phyloP scores from a whole-genome alignment of 2,113 vertebrate species.

The Camelus dromedarius region DNA sequence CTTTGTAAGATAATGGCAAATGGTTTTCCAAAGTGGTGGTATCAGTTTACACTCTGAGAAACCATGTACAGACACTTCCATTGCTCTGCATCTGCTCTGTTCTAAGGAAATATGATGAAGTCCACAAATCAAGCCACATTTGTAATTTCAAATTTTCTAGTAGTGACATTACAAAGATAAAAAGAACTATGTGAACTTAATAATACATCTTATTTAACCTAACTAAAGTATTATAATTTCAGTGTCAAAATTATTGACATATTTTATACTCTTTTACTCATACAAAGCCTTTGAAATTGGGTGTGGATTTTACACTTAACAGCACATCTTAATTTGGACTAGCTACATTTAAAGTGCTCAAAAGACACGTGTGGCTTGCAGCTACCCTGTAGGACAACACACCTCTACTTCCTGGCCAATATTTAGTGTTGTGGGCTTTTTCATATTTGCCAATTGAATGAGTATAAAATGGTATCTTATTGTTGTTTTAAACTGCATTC shows the following conservation, averaged over 20 bases:
- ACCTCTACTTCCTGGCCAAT: background rate
- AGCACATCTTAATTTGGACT: background rate
- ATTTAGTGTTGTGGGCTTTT: background rate
- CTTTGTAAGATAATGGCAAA: background rate
- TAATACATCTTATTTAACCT: background rate
- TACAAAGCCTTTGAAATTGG: background rate
- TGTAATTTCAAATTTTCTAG: background rate
- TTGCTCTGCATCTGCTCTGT: accelerated
- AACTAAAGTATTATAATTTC: background rate
- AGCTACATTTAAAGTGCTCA: background rate
- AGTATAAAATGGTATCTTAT: background rate
- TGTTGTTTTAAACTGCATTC: background rate
- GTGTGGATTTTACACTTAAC: accelerated
- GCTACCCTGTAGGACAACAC: accelerated
- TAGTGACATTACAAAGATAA: background rate
- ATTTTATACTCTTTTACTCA: background rate
- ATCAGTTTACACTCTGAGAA: accelerated
- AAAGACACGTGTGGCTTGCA: background rate
- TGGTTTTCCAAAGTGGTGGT: background rate
- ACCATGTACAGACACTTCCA: accelerated
- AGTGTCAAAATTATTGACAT: background rate
- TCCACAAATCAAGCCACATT: accelerated
- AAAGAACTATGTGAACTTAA: background rate
- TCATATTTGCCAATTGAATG: background rate
- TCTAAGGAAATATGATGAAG: background rate